Conservation (phyloP, 1,140 invertebrate species). For the Ladona fulva region DNA sequence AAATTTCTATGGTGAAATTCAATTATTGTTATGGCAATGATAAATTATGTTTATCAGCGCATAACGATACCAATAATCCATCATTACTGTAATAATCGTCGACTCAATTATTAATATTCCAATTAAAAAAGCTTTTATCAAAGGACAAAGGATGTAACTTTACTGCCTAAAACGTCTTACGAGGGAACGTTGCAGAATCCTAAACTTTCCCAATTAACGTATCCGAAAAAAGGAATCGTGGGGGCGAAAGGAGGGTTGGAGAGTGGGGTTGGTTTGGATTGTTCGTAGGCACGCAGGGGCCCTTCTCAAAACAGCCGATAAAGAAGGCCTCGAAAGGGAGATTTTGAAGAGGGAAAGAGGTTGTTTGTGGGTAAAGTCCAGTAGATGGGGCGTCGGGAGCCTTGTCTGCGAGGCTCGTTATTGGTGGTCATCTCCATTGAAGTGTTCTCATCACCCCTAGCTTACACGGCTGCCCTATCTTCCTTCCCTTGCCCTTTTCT, state of each 20-base stretch:
- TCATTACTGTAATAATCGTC: too few species aligned
- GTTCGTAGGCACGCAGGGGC: neutral
- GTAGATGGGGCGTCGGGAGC: neutral
- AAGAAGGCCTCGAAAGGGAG: neutral
- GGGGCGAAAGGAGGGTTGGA: neutral
- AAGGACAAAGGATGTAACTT: too few species aligned
- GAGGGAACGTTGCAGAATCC: neutral
- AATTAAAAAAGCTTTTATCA: too few species aligned
- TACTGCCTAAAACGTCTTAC: too few species aligned
- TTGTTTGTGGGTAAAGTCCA: neutral
- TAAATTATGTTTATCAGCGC: too few species aligned
- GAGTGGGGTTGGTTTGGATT: neutral
- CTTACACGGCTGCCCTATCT: neutral
- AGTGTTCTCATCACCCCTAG: neutral
- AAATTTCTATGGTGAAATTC: too few species aligned
- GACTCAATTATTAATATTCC: too few species aligned
- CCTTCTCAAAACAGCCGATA: neutral
- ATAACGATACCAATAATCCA: too few species aligned
- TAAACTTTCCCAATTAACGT: constrained; percentile 1
- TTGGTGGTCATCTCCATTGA: neutral
- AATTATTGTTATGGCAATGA: too few species aligned
- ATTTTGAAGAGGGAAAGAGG: neutral
- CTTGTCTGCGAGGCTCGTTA: neutral
- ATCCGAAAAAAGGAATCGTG: neutral
- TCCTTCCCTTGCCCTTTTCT: neutral